These are phyloP conservation scores for Microchrysa polita DNA, from an alignment of 2,888 invertebrate species.

Conservation along the genomic window DNA sequence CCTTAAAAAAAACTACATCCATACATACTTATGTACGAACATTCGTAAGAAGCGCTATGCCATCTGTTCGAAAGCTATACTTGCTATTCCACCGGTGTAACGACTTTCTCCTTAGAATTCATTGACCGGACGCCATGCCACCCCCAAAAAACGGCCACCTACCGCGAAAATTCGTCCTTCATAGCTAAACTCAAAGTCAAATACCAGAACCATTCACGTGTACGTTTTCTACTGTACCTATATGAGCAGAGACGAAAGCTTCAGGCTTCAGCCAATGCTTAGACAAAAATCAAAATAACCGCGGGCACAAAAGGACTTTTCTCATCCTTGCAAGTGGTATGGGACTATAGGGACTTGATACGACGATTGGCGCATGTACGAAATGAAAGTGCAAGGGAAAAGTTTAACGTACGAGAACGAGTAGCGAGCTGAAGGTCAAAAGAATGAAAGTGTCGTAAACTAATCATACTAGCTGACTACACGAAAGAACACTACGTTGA, in stretches of 20 bases:
- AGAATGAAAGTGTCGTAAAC: constrained; percentile 37
- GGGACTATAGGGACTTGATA: no score
- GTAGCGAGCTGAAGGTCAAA: constrained; percentile 40
- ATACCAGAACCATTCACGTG: constrained; percentile 4
- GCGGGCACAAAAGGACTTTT: constrained; percentile 7
- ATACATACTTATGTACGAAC: no score
- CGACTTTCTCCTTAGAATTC: constrained; percentile 30
- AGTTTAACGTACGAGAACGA: constrained; percentile 25
- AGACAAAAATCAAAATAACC: constrained; percentile 8
- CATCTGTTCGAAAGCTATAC: no score
- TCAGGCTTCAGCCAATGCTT: not conserved
- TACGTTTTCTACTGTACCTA: not conserved
- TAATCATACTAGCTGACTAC: not conserved
- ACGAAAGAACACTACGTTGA: not conserved
- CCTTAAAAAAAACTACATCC: no score
- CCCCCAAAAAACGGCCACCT: not conserved
- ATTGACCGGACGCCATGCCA: not conserved
- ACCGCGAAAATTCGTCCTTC: constrained; percentile 51
- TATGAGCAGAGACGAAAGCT: not conserved
- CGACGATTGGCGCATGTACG: constrained; percentile 44
- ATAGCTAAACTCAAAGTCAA: constrained; percentile 52
- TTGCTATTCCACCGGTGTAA: constrained; percentile 13
- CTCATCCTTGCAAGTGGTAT: not conserved
- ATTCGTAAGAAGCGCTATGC: no score
- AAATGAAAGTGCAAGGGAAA: constrained; percentile 47